Percentiles rank a stretch among this genome's conserved stretches.
Evolutionary conservation across 2,797 vertebrate species (phyloP).

Genomic region (Buphagus erythrorhynchus): DNA sequence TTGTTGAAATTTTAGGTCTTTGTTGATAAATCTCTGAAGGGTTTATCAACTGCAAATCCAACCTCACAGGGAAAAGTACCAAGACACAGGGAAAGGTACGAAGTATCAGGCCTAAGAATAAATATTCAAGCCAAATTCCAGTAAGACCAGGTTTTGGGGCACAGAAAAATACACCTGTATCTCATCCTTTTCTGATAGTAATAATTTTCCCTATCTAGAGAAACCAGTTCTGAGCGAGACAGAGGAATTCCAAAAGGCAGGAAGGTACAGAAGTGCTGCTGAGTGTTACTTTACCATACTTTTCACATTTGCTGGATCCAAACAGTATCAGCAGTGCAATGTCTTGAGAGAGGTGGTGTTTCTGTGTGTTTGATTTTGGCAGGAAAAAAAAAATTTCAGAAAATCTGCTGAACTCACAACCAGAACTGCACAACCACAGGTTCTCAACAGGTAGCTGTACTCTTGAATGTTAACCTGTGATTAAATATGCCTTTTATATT

Average conservation of each 20-base stretch:
- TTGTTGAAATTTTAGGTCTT: neutral
- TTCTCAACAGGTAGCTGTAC: neutral
- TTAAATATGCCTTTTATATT: neutral
- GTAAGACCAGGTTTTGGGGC: accelerated
- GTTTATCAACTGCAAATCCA: neutral
- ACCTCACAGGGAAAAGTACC: neutral
- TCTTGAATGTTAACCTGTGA: neutral
- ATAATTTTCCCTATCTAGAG: neutral
- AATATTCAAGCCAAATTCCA: neutral
- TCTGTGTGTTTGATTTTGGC: neutral
- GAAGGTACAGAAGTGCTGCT: neutral
- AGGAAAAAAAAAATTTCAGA: neutral
- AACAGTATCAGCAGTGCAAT: neutral
- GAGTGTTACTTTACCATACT: neutral
- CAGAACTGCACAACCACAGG: accelerated
- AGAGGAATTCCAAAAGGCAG: neutral
- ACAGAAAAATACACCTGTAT: neutral
- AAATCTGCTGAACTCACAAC: neutral
- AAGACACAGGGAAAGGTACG: neutral
- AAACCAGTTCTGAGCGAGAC: neutral
- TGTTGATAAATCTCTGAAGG: neutral
- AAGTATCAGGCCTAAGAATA: neutral
- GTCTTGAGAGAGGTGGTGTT: neutral
- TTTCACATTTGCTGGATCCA: neutral
- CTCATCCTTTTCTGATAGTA: accelerated